Evolutionary conservation across 2,797 vertebrate genomes (phyloP), one percentile per base, ranked within the genome.

Genomic region (Bucorvus abyssinicus): DNA sequence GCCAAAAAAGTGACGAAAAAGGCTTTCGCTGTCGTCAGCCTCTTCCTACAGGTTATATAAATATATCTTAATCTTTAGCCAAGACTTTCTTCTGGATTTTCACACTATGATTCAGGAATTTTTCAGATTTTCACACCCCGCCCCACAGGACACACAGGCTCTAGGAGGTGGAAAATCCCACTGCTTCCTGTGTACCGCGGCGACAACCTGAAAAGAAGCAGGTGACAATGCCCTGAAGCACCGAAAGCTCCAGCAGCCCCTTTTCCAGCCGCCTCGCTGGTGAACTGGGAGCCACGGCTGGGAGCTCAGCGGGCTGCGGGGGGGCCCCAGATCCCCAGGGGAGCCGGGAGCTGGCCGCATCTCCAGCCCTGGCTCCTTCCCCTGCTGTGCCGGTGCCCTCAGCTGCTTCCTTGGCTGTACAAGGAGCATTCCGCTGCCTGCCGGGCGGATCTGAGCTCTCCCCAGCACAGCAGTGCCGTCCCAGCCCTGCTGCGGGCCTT

Each of bases 241-340:
- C 32, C 29, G 32, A 29, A 45, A 49, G 7, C 6, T 7, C 32
- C 59, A 73, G 55, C 32, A 93, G 53, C 6, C 24, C 30, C 10
- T 82, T 84, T 55, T 45, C 47, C 44, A 45, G 29, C 8, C 2
- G 1, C 26, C 14, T 61, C 1, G 0, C 60, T 36, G 73, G 29
- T 14, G 12, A 47, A 55, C 44, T 4, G 52, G 36, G 14, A 32
- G 10, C 2, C 7, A 45, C 7, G 57, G 7, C 38, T 55, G 80
- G n/a, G 84, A 32, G 42, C 44, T 34, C 0, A 0, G 22, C 0
- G 2, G 32, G 55, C 24, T 21, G 36, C 11, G 4, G 34, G 29
- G 14, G 12, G 26, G 12, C 34, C 50, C 38, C 75, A 50, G 30
- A 13, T 63, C 42, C 63, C 26, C n/a, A 12, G 40, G 30, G 36